A percentile compares a stretch with the other conserved stretches of the same genome.
These are phyloP conservation scores for Galbula dea DNA, from an alignment of 2,113 vertebrate species.

Conservation along the genomic window DNA sequence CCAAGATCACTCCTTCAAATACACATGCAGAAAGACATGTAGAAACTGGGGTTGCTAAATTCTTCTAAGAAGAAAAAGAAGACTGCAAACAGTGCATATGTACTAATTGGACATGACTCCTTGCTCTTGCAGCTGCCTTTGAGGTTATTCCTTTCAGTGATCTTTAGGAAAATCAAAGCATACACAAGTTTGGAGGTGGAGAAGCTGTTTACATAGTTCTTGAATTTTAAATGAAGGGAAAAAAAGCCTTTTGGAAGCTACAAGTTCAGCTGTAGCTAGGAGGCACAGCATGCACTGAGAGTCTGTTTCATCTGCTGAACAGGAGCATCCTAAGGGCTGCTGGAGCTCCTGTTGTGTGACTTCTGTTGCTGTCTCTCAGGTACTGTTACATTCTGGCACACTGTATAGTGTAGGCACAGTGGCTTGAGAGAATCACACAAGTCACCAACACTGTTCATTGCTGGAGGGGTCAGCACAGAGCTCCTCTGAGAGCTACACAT, in stretches of 20 bases:
- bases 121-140: background rate
- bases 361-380: background rate
- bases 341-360: background rate
- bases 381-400: accelerated
- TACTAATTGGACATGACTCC: background rate
- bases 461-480: background rate
- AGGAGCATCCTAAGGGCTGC: background rate
- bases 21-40: background rate
- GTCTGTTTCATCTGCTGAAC: background rate
- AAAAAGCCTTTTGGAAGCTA: background rate
- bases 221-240: background rate
- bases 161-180: background rate
- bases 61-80: background rate
- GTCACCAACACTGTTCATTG: background rate
- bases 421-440: no score
- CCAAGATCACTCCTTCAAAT: background rate
- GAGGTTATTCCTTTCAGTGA: background rate
- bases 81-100: background rate
- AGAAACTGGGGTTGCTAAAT: background rate
- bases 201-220: background rate
- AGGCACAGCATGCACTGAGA: background rate
- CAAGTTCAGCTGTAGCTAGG: background rate
- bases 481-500: accelerated
- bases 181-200: background rate
- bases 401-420: background rate